Base-by-base conservation (phyloP, 2,113 vertebrate species). In the Panurus biarmicus region DNA sequence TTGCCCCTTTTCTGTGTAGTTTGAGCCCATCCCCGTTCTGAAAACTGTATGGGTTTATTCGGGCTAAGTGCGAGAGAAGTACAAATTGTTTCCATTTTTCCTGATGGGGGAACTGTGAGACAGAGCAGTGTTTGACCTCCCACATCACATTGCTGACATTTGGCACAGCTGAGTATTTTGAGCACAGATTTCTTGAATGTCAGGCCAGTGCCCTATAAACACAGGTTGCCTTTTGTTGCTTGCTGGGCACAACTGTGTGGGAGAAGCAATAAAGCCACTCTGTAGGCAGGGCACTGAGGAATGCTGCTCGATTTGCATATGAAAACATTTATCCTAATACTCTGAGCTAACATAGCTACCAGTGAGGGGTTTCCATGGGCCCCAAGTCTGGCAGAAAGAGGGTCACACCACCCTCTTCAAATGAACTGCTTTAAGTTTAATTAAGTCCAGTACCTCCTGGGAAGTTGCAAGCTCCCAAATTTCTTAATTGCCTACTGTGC, bases 381-480 rank as follows among this genome's bases (percentile, higher is more conserved):
- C 92, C 69, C 3, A 90, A 95, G 74, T 36, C 67, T 90, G 81
- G 87, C 78, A 91, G 66, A 85, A 92, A 72, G 80, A 78, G 87
- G 73, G 89, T 93, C 85, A 79, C 79, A 80, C 61, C 61, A 77
- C 53, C 79, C 72, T 80, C 82, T 92, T 86, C 74, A 80, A 96
- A 96, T 94, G 82, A 96, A 93, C 95, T 62, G 65, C 73, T 94
- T 96, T 84, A 60, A 89, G 90, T 96, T 97, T 96, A 93, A 94
- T 95, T 97, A 90, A 96, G 80, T 95, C 89, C 83, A 85, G 80
- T 93, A 62, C 87, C 85, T 97, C 96, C 90, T 95, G 93, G 90
- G 96, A 95, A 95, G 82, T 58, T 82, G 71, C 78, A 94, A 65
- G 54, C 87, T 96, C 96, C 94, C 94, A 80, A 56, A 94, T 95